Conservation (phyloP, 2,888 invertebrate species). For the Podotricha telesiphe region DNA sequence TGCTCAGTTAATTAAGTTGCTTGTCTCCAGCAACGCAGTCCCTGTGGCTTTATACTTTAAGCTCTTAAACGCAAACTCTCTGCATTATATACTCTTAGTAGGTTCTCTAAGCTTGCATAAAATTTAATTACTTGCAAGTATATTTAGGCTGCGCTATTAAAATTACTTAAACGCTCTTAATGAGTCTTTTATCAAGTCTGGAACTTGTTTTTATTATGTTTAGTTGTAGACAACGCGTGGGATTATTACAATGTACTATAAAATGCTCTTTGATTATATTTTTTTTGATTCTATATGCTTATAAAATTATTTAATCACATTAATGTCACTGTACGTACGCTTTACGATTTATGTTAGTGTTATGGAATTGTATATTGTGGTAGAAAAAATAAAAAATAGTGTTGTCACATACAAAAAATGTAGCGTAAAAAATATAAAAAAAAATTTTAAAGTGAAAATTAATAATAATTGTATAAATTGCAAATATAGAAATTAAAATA, state of each 20-base stretch:
- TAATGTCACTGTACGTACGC: no score
- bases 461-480: no score
- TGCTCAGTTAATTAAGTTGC: slow-evolving; percentile 72
- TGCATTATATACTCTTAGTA: slow-evolving; percentile 64
- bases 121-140: slow-evolving; percentile 13
- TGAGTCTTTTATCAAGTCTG: background rate
- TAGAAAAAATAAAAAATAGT: no score
- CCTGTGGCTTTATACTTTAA: slow-evolving; percentile 68
- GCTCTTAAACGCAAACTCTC: slow-evolving; percentile 65
- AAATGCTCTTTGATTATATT: background rate
- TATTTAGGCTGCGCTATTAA: slow-evolving; percentile 6
- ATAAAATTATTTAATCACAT: background rate
- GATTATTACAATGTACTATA: background rate
- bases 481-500: no score
- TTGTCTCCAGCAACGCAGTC: slow-evolving; percentile 68
- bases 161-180: slow-evolving; percentile 1
- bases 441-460: no score
- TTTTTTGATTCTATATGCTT: background rate
- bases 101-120: slow-evolving; percentile 17
- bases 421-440: no score
- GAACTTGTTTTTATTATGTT: slow-evolving; percentile 1
- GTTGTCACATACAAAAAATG: no score
- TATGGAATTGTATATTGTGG: no score
- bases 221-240: background rate
- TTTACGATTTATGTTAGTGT: no score